Base-by-base conservation (phyloP, 2,113 vertebrate genomes). In the Percina caprodes region DNA sequence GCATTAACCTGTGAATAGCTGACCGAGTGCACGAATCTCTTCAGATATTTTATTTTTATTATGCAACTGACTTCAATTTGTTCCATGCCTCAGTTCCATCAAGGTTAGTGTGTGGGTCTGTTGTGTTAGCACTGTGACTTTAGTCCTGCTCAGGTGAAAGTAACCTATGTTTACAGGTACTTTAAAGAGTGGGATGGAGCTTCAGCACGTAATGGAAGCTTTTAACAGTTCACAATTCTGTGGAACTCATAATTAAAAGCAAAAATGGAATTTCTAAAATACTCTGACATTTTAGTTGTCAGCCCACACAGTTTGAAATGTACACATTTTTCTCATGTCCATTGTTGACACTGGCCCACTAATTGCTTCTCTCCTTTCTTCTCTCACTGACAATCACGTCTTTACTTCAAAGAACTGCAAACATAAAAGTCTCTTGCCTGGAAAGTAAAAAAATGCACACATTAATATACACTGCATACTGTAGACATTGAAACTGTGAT, bases 211-310 rank as follows among this genome's bases (percentile, higher is more conserved):
- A 56, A 67, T 45, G 18, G 77, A 82, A 33, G 74, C 71, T 86
- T 89, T 88, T 67, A 70, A 56, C 51, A 16, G 74, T 76, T 63
- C 62, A 79, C 56, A 81, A 74, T 68, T 86, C 51, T 18, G 60
- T 18, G 6, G 54, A 69, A 78, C 84, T 76, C 65, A 82, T 82
- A 82, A 89, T 86, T 88, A 84, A 68, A 88, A 26, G 55, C 52
- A 45, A 74, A 79, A 51, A 66, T 6, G 6, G 74, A 61, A 51
- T 13, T 55, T 71, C 65, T 79, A 56, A 88, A 87, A 84, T 61
- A 70, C 48, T 59, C 52, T 86, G 73, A 74, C 70, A 82, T 87
- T 87, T 83, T 54, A 42, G 66, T 48, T 33, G 12, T 55, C 52
- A 69, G 80, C 84, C 26, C 70, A 74, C 83, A 59, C 76, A 18